Conservation (phyloP, 2,113 vertebrate genomes). For the Malaclemys terrapin region DNA sequence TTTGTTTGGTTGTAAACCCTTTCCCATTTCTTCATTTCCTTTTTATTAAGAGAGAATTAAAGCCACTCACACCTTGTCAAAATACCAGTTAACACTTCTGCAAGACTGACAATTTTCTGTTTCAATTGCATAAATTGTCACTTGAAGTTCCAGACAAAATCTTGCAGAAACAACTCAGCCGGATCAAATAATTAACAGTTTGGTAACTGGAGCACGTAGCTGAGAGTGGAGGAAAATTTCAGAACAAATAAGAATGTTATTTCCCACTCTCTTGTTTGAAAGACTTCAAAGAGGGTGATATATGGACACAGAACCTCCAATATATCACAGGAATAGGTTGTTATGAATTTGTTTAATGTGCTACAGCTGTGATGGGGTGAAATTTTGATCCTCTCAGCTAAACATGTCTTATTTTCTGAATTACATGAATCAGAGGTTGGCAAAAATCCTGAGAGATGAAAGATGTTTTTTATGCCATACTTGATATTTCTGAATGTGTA, state of each 20-base stretch:
- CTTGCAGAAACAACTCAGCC: conserved; percentile 12
- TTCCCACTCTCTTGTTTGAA: not conserved
- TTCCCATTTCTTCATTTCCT: not conserved
- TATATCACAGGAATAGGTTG: conserved; percentile 30
- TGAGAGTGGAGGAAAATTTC: not conserved
- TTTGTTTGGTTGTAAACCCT: not conserved
- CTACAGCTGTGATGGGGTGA: conserved; percentile 27
- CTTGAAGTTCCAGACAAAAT: not conserved
- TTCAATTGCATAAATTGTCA: conserved; percentile 7
- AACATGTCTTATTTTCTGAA: conserved; percentile 62
- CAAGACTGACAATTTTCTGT: not conserved
- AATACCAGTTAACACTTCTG: not conserved
- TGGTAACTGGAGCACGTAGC: conserved; percentile 29
- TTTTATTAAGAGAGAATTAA: not conserved
- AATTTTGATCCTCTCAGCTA: conserved; percentile 50
- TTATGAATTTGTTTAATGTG: not conserved
- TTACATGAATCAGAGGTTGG: conserved; percentile 67
- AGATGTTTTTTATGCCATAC: conserved; percentile 42
- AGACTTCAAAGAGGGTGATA: not conserved
- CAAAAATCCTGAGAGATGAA: conserved; percentile 33
- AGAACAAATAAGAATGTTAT: not conserved
- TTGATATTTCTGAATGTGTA: conserved; percentile 67
- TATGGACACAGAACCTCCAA: not conserved
- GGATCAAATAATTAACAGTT: conserved; percentile 25
- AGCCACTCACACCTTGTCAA: not conserved